Evolutionary conservation across 2,113 vertebrate genomes (phyloP).

Genomic region (Larimichthys crocea): DNA sequence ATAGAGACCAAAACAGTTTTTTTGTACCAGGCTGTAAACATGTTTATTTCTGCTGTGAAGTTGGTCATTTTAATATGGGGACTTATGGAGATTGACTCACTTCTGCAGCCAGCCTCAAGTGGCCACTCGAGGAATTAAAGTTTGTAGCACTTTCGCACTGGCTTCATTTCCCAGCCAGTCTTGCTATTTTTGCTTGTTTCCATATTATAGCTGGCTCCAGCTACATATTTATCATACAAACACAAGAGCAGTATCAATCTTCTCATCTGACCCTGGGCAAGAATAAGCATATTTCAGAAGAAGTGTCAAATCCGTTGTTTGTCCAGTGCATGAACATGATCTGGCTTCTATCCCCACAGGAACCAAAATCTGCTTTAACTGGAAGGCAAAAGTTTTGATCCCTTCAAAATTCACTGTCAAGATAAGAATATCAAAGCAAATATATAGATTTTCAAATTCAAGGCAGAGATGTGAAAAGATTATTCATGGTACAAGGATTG

Average conservation of each 20-base stretch:
- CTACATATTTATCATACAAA: not conserved
- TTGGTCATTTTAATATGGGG: no score
- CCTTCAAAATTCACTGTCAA: not conserved
- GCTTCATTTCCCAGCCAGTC: no score
- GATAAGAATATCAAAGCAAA: constrained; percentile 27
- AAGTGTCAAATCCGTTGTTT: not conserved
- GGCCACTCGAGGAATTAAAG: no score
- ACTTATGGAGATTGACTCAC: no score
- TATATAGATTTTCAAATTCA: constrained; percentile 40
- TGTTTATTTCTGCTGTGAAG: no score
- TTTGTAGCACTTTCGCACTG: no score
- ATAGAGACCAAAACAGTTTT: no score
- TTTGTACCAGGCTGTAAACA: no score
- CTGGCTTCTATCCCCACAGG: not conserved
- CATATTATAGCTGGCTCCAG: not conserved
- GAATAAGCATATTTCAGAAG: not conserved
- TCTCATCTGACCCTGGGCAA: not conserved
- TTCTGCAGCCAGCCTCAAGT: no score
- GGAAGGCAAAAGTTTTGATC: constrained; percentile 15
- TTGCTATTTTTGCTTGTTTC: not conserved
- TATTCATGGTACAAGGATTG: constrained; percentile 38
- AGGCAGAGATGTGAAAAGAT: constrained; percentile 47
- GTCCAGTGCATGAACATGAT: not conserved
- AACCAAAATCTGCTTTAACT: not conserved
- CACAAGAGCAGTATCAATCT: not conserved